Conservation (phyloP, 1,140 invertebrate genomes). For the Drosophila kohkoa region DNA sequence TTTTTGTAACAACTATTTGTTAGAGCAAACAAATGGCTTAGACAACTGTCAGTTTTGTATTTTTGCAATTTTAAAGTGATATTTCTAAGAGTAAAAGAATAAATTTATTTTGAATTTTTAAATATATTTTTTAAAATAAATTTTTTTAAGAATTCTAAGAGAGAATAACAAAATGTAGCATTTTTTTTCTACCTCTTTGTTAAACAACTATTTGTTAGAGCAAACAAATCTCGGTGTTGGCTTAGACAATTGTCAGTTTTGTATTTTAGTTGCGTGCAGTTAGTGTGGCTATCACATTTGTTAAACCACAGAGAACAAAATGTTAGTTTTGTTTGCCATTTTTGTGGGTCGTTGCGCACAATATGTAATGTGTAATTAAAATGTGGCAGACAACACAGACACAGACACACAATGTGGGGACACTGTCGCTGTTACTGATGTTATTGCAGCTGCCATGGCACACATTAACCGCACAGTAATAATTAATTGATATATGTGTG, state of each 20-base stretch:
- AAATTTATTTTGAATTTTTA: too few relatives aligned
- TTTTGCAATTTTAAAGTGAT: conserved; percentile 1
- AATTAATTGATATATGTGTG: conserved; percentile 70
- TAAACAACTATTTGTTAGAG: conserved; percentile 1
- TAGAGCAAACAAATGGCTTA: neutral
- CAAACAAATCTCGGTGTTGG: neutral
- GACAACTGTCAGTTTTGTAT: neutral
- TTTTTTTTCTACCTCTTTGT: neutral
- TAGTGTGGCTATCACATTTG: conserved; percentile 50
- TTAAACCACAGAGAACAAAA: conserved; percentile 70
- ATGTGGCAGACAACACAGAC: conserved; percentile 65
- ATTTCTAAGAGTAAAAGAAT: too few relatives aligned
- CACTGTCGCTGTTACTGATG: conserved; percentile 40
- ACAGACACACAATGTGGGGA: conserved; percentile 58
- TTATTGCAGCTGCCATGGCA: conserved; percentile 38
- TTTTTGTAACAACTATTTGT: neutral
- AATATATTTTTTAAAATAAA: too few relatives aligned
- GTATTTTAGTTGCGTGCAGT: conserved; percentile 8
- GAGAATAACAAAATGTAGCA: too few relatives aligned
- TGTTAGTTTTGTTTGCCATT: conserved; percentile 64
- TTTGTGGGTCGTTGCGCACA: conserved; percentile 55
- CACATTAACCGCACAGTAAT: conserved; percentile 72
- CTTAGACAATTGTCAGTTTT: neutral
- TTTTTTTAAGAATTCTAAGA: too few relatives aligned
- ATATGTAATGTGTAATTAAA: conserved; percentile 79